These are phyloP conservation scores for Polyergus mexicanus DNA, from an alignment of 1,140 invertebrate genomes.

Conservation along the genomic window DNA sequence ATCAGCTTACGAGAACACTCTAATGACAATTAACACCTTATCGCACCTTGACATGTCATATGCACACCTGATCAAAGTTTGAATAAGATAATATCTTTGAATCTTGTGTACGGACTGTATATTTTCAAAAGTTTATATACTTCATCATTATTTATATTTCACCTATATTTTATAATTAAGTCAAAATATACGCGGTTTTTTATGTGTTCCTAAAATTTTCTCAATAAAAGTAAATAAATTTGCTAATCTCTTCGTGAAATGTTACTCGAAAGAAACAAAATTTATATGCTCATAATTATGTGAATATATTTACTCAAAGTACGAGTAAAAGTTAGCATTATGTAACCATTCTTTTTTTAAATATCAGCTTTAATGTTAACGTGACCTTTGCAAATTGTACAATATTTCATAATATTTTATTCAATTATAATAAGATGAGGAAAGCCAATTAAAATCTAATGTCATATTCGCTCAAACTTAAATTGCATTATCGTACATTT, in stretches of 20 bases:
- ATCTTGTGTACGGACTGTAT: background rate
- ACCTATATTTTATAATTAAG: background rate
- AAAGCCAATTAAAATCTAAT: background rate
- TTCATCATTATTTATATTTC: background rate
- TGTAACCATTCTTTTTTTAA: conserved; percentile 22
- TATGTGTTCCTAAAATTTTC: background rate
- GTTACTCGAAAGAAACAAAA: background rate
- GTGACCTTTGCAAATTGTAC: conserved; percentile 14
- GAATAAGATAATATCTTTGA: conserved; percentile 48
- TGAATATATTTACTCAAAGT: background rate
- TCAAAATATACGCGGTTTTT: background rate
- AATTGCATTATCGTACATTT: background rate
- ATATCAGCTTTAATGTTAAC: background rate
- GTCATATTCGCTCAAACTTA: background rate
- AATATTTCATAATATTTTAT: background rate
- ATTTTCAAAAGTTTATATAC: conserved; percentile 1
- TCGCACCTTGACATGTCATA: conserved; percentile 44
- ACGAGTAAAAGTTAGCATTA: background rate
- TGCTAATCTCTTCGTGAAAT: background rate
- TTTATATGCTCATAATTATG: background rate
- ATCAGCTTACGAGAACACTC: conserved; percentile 14
- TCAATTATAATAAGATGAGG: background rate
- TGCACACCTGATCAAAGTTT: conserved; percentile 47
- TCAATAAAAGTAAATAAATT: background rate
- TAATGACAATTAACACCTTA: conserved; percentile 51